Evolutionary conservation across 1,140 invertebrate genomes (phyloP).

Genomic region (Propsilocerus akamusi): DNA sequence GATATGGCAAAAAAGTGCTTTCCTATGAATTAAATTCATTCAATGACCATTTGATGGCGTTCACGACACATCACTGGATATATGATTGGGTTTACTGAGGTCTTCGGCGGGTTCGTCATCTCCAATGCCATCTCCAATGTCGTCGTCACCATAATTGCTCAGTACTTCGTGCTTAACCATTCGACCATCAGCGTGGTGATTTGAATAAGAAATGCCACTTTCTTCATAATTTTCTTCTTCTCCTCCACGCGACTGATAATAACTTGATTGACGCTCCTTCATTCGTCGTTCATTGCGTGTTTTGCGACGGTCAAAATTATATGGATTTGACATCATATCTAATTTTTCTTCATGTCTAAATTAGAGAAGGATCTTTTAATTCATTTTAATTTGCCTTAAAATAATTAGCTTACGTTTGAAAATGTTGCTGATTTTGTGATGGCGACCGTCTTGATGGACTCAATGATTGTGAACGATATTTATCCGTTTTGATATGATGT

Average conservation of each 20-base stretch:
- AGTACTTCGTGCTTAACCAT: background rate
- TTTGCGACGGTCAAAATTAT: background rate
- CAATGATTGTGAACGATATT: background rate
- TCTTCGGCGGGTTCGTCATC: background rate
- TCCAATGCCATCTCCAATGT: background rate
- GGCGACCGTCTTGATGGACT: slow-evolving; percentile 1
- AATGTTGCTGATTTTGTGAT: too few relatives aligned
- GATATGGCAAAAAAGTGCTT: too few relatives aligned
- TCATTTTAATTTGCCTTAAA: too few relatives aligned
- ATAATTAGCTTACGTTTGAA: too few relatives aligned
- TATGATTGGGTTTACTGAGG: background rate
- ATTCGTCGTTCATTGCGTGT: background rate
- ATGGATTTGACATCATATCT: background rate
- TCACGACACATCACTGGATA: too few relatives aligned
- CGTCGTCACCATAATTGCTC: background rate
- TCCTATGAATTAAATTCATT: too few relatives aligned
- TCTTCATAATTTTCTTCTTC: background rate
- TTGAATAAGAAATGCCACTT: background rate
- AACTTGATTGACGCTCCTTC: background rate
- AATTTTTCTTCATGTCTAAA: too few relatives aligned
- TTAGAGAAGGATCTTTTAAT: too few relatives aligned
- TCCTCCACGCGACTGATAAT: background rate
- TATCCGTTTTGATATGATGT: background rate
- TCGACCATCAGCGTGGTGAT: background rate
- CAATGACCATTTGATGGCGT: too few relatives aligned